Percentiles rank a stretch among this genome's conserved stretches.
Conservation (phyloP, 2,797 vertebrate genomes). For the Cacajao melanocephalus region DNA sequence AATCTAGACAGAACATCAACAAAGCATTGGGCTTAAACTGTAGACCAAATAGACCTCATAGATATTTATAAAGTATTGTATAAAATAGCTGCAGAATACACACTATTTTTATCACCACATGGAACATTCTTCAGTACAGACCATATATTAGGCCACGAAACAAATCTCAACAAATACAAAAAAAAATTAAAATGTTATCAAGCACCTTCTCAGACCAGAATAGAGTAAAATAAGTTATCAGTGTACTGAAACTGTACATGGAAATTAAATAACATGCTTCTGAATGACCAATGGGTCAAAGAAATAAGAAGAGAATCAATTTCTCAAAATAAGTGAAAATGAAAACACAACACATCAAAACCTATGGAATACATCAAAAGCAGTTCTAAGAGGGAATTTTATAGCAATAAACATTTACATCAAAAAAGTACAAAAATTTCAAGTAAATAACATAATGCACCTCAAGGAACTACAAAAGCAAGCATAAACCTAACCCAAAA, state of each 20-base stretch:
- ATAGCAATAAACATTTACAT: neutral
- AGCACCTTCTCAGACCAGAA: neutral
- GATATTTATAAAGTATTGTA: neutral
- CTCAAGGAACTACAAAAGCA: neutral
- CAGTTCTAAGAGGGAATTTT: neutral
- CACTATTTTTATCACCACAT: neutral
- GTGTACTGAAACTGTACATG: neutral
- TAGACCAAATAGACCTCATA: neutral
- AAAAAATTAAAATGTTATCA: neutral
- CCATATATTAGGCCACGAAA: neutral
- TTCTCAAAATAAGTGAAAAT: neutral
- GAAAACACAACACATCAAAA: neutral
- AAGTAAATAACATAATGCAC: neutral
- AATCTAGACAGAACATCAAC: neutral
- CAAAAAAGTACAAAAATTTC: neutral
- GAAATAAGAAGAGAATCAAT: neutral
- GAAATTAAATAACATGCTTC: neutral
- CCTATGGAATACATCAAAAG: neutral
- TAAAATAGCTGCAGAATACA: neutral
- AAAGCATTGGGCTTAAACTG: neutral
- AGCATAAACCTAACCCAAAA: neutral
- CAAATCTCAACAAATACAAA: neutral
- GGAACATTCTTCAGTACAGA: neutral
- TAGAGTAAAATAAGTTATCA: neutral
- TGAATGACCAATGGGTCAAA: neutral